Conservation (phyloP, 2,888 invertebrate species). For the Cataglyphis livida region DNA sequence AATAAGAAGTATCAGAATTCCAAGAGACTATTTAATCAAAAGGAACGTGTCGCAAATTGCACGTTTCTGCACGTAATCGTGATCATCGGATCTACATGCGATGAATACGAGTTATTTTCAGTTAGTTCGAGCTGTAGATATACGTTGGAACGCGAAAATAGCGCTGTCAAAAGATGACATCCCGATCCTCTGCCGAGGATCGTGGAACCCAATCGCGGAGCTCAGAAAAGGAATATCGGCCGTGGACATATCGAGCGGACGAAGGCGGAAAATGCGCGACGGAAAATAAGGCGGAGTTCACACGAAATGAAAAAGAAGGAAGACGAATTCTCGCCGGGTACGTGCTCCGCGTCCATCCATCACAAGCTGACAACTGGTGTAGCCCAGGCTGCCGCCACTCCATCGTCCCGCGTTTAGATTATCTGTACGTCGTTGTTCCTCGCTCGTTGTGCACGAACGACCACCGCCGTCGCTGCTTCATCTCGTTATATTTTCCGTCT, state of each 20-base stretch:
- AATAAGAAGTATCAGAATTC: conserved; percentile 35
- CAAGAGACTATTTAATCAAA: conserved; percentile 39
- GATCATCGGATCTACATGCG: conserved; percentile 35
- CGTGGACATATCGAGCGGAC: conserved; percentile 36
- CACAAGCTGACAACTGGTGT: conserved; percentile 76
- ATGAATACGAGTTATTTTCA: conserved; percentile 35
- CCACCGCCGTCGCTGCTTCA: conserved; percentile 45
- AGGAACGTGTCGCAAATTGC: conserved; percentile 21
- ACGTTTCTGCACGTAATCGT: not conserved
- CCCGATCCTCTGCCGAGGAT: conserved; percentile 9
- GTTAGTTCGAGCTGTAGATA: conserved; percentile 33
- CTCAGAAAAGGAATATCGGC: conserved; percentile 36
- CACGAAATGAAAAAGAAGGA: conserved; percentile 62
- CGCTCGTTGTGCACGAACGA: conserved; percentile 48
- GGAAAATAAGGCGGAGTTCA: conserved; percentile 63
- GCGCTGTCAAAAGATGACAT: not conserved
- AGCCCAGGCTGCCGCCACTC: conserved; percentile 76
- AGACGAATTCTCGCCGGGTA: conserved; percentile 68
- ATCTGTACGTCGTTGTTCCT: conserved; percentile 71
- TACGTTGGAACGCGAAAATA: not conserved
- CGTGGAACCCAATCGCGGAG: not conserved
- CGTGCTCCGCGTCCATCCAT: conserved; percentile 78
- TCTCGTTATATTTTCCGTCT: conserved; percentile 54
- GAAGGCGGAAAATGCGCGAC: conserved; percentile 45
- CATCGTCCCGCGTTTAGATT: conserved; percentile 79